These are phyloP conservation scores for Leptodactylus fallax DNA, from an alignment of 2,797 vertebrate genomes.

Conservation along the genomic window DNA sequence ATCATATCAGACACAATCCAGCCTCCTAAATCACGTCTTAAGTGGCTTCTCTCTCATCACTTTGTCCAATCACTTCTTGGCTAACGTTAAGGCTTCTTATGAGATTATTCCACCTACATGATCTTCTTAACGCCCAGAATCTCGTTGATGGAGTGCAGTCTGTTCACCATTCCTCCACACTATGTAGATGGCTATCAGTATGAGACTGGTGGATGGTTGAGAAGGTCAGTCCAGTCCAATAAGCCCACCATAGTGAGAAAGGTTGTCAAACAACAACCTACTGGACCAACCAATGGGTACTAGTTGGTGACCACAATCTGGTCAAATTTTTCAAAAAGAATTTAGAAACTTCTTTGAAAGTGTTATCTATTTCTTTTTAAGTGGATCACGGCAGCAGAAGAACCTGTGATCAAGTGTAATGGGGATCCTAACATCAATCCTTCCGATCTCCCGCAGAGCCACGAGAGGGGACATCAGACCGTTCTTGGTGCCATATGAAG, in stretches of 20 bases:
- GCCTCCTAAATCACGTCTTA: neutral
- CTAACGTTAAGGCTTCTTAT: neutral
- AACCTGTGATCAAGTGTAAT: no score
- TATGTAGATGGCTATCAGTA: neutral
- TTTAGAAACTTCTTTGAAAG: neutral
- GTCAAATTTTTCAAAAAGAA: neutral
- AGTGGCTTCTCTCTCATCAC: neutral
- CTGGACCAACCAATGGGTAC: neutral
- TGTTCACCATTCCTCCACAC: neutral
- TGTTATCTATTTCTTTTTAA: no score
- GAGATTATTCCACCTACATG: neutral
- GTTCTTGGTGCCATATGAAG: no score
- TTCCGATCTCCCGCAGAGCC: no score
- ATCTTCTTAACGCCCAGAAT: slow-evolving; percentile 1
- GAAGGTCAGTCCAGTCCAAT: neutral
- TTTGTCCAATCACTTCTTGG: neutral
- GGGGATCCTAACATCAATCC: no score
- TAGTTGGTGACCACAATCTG: neutral
- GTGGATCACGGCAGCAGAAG: no score
- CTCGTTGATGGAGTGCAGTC: neutral
- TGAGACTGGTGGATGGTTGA: neutral
- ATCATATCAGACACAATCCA: slow-evolving; percentile 17
- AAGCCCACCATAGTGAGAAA: no score
- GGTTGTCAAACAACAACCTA: neutral
- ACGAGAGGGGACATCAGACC: no score